Evolutionary conservation across 2,888 invertebrate genomes (phyloP).

Genomic region (Ennomos erosarius): DNA sequence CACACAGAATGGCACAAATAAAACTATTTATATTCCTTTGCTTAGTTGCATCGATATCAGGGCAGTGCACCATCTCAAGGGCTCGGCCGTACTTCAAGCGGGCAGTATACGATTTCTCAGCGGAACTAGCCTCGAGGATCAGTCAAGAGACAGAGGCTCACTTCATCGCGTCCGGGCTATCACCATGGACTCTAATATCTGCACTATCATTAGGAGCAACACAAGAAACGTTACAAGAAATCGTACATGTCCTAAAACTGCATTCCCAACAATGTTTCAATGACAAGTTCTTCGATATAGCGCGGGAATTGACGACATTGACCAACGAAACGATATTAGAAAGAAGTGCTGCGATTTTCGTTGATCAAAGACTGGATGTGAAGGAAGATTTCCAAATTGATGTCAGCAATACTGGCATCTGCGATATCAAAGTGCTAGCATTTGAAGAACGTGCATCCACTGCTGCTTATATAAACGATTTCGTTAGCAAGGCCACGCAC

Average conservation of each 20-base stretch:
- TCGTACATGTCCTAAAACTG: conserved; percentile 56
- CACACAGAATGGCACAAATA: conserved; percentile 51
- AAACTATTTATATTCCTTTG: conserved; percentile 44
- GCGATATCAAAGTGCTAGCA: conserved; percentile 52
- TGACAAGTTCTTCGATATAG: conserved; percentile 59
- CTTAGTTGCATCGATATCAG: conserved; percentile 41
- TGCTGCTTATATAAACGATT: conserved; percentile 62
- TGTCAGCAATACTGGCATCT: conserved; percentile 49
- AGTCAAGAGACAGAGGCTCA: conserved; percentile 67
- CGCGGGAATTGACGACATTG: conserved; percentile 44
- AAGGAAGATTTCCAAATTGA: conserved; percentile 49
- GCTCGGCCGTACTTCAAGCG: conserved; percentile 50
- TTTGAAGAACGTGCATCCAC: conserved; percentile 53
- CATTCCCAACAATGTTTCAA: conserved; percentile 66
- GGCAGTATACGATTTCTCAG: conserved; percentile 60
- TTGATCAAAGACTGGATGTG: conserved; percentile 54
- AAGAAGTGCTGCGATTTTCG: conserved; percentile 60
- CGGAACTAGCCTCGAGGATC: conserved; percentile 52
- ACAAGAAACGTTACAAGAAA: conserved; percentile 57
- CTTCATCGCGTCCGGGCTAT: conserved; percentile 66
- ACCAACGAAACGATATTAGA: conserved; percentile 54
- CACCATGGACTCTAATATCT: conserved; percentile 68
- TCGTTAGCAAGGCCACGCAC: conserved; percentile 60
- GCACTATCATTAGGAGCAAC: conserved; percentile 64
- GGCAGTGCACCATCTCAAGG: conserved; percentile 52